Conservation (phyloP, 2,888 invertebrate species). For the Anthophora plumipes region DNA sequence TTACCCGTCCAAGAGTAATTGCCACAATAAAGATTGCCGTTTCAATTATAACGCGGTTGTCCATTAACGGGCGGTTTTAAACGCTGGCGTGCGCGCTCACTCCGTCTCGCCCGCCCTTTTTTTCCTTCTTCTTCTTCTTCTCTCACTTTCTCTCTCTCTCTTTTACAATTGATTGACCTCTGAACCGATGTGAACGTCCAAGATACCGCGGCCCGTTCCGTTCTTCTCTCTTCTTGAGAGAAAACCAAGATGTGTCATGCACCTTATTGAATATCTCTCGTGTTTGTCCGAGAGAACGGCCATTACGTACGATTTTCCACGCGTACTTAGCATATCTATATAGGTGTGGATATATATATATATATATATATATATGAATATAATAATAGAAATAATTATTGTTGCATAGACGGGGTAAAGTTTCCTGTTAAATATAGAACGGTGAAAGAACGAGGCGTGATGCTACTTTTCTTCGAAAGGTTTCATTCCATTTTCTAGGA, state of each 20-base stretch:
- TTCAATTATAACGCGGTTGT: conserved; percentile 60
- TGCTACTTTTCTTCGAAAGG: too few species aligned
- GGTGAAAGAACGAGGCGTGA: conserved; percentile 31
- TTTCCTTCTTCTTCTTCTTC: conserved; percentile 23
- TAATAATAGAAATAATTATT: conserved; percentile 30
- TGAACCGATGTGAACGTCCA: conserved; percentile 55
- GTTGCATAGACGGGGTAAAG: conserved; percentile 34
- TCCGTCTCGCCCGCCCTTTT: neutral
- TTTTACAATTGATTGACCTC: conserved; percentile 61
- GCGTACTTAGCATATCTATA: too few species aligned
- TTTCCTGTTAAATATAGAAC: conserved; percentile 57
- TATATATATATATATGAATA: neutral
- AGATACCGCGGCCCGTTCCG: conserved; percentile 48
- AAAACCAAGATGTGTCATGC: conserved; percentile 57
- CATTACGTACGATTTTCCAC: conserved; percentile 17
- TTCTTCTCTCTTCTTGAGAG: neutral
- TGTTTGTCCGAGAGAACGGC: conserved; percentile 52
- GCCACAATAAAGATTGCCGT: conserved; percentile 57
- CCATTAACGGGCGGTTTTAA: conserved; percentile 51
- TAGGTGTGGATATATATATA: neutral
- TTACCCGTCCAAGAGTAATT: conserved; percentile 58
- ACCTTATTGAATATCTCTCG: conserved; percentile 63
- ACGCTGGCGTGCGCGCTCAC: conserved; percentile 15
- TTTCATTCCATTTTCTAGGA: too few species aligned
- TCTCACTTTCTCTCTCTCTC: conserved; percentile 20